Evolutionary conservation across 2,113 vertebrate species (phyloP).

Genomic region (Hemibagrus wyckioides): DNA sequence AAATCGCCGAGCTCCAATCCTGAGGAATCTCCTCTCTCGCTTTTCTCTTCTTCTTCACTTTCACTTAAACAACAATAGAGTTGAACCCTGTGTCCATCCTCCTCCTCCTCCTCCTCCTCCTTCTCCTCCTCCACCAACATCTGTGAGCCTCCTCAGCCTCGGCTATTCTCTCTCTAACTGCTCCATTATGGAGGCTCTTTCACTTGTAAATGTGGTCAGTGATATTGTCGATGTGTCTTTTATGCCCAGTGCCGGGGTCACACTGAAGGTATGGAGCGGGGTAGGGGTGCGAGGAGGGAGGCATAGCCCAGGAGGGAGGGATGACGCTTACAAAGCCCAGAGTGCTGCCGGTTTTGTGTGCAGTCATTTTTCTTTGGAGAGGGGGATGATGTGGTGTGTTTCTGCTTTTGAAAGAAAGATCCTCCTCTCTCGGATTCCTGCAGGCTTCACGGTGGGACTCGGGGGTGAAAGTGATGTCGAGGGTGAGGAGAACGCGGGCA

Average conservation of each 20-base stretch:
- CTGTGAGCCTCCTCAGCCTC: conserved; percentile 86
- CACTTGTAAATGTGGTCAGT: conserved; percentile 78
- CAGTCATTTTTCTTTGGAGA: conserved; percentile 44
- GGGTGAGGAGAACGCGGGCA: conserved; percentile 1
- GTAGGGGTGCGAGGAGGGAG: conserved; percentile 29
- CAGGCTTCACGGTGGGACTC: conserved; percentile 40
- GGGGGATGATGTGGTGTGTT: conserved; percentile 39
- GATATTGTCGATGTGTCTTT: conserved; percentile 65
- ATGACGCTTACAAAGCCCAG: conserved; percentile 59
- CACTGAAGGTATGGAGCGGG: conserved; percentile 55
- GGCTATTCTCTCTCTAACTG: conserved; percentile 86
- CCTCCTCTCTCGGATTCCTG: conserved; percentile 41
- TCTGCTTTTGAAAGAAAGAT: conserved; percentile 18
- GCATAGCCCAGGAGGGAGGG: conserved; percentile 40
- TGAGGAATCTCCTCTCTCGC: background rate
- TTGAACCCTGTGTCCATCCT: conserved; percentile 67
- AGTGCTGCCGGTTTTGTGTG: conserved; percentile 56
- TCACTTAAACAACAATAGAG: conserved; percentile 36
- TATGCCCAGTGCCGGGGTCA: conserved; percentile 57
- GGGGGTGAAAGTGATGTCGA: conserved; percentile 35
- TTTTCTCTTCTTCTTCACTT: background rate
- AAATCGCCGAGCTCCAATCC: background rate
- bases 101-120: conserved; percentile 78
- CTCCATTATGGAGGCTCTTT: conserved; percentile 84
- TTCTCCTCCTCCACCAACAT: conserved; percentile 80